phyloP scores from a whole-genome alignment of 1,140 invertebrate genomes.

The Leptinotarsa texana region DNA sequence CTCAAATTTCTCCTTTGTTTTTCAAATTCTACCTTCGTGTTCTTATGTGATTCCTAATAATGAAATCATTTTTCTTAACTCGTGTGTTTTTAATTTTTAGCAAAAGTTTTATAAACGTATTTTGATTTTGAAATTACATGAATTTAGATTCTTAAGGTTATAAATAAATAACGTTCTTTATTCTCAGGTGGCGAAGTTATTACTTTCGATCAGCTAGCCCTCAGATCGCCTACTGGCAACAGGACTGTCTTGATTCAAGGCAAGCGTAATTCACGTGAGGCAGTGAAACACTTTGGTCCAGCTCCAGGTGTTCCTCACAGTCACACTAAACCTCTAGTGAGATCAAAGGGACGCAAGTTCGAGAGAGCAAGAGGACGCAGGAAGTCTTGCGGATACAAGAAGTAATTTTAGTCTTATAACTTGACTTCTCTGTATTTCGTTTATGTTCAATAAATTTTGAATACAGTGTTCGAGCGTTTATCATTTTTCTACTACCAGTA shows the following conservation, averaged over 20 bases:
- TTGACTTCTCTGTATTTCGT: background rate
- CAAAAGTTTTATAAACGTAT: no score
- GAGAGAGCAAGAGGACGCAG: slow-evolving; percentile 94
- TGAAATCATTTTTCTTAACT: no score
- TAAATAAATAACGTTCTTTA: background rate
- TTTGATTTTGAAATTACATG: no score
- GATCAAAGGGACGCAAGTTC: slow-evolving; percentile 96
- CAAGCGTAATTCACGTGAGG: slow-evolving; percentile 88
- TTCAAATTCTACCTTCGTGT: no score
- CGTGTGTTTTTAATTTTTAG: no score
- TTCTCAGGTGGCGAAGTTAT: slow-evolving; percentile 81
- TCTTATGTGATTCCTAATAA: no score
- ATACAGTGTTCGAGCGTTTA: background rate
- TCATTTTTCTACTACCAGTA: no score
- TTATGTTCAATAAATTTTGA: background rate
- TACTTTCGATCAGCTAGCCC: slow-evolving; percentile 97
- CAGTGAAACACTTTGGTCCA: slow-evolving; percentile 89
- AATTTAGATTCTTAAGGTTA: no score
- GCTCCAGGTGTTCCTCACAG: slow-evolving; percentile 97
- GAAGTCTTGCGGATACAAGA: slow-evolving; percentile 94
- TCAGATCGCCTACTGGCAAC: slow-evolving; percentile 87
- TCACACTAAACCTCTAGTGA: slow-evolving; percentile 92
- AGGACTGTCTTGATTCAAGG: slow-evolving; percentile 96
- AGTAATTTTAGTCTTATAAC: slow-evolving; percentile 30
- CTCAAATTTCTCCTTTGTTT: no score